Conservation (phyloP, 2,797 vertebrate species). For the Vultur gryphus region DNA sequence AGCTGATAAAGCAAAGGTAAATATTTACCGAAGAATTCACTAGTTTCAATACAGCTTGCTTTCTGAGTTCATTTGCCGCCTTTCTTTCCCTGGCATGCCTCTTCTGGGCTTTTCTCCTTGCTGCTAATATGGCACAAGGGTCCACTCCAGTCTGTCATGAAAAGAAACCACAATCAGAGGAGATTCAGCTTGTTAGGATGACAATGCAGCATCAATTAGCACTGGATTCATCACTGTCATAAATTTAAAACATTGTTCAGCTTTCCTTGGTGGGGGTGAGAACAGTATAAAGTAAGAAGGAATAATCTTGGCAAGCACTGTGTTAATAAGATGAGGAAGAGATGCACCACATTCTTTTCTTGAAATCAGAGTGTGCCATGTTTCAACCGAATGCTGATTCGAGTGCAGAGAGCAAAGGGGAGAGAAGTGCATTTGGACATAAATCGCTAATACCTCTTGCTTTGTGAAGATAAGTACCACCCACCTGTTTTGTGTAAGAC, state of each 20-base stretch:
- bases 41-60: slow-evolving; percentile 69
- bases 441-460: background rate
- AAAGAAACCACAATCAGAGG: background rate
- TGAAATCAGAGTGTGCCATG: background rate
- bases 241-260: background rate
- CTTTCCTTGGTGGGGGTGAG: background rate
- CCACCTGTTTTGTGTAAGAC: slow-evolving; percentile 3
- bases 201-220: background rate
- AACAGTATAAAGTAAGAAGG: background rate
- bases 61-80: slow-evolving; percentile 53
- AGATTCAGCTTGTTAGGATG: background rate
- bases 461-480: slow-evolving; percentile 9
- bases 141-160: slow-evolving; percentile 84
- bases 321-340: background rate
- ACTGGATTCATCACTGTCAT: background rate
- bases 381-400: background rate
- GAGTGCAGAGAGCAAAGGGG: background rate
- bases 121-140: slow-evolving; percentile 77
- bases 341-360: background rate
- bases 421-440: background rate
- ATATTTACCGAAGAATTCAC: slow-evolving; percentile 69
- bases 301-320: slow-evolving; percentile 14
- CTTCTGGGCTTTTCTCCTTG: slow-evolving; percentile 72
- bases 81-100: slow-evolving; percentile 73
- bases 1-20: background rate